A percentile compares a stretch with the other conserved stretches of the same genome.
Evolutionary conservation across 2,888 invertebrate species (phyloP).

Genomic region (Rhamnusium bicolor): DNA sequence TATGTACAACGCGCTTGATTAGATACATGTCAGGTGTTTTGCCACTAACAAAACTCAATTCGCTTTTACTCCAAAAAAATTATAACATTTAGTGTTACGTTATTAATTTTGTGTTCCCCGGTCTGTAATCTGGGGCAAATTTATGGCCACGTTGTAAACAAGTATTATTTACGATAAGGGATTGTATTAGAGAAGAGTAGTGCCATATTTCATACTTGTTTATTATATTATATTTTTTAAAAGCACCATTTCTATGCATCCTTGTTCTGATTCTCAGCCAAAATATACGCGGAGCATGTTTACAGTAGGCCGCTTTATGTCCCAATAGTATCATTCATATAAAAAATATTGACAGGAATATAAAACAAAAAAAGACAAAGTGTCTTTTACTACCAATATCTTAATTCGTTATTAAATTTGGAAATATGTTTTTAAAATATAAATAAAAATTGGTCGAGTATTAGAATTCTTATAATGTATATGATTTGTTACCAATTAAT

Average conservation of each 20-base stretch:
- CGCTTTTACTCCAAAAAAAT: background rate
- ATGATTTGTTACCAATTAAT: too few species aligned
- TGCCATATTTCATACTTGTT: conserved; percentile 19
- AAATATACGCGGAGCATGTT: conserved; percentile 13
- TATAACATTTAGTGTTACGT: background rate
- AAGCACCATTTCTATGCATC: conserved; percentile 24
- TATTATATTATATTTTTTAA: conserved; percentile 25
- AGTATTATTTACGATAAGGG: conserved; percentile 17
- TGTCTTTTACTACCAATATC: background rate
- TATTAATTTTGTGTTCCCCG: background rate
- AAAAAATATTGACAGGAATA: conserved; percentile 12
- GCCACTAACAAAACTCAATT: background rate
- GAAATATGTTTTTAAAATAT: conserved; percentile 3
- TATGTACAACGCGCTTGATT: too few species aligned
- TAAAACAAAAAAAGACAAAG: conserved; percentile 17
- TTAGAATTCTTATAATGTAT: too few species aligned
- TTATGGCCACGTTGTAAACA: conserved; percentile 8
- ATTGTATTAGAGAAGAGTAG: conserved; percentile 12
- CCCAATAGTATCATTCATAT: background rate
- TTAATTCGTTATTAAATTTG: conserved; percentile 11
- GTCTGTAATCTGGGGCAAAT: background rate
- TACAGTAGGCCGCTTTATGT: conserved; percentile 18
- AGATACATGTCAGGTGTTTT: too few species aligned
- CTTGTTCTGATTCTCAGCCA: conserved; percentile 14
- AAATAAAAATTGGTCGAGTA: background rate